Conservation (phyloP, 2,888 invertebrate genomes). For the Erpobdella octoculata region DNA sequence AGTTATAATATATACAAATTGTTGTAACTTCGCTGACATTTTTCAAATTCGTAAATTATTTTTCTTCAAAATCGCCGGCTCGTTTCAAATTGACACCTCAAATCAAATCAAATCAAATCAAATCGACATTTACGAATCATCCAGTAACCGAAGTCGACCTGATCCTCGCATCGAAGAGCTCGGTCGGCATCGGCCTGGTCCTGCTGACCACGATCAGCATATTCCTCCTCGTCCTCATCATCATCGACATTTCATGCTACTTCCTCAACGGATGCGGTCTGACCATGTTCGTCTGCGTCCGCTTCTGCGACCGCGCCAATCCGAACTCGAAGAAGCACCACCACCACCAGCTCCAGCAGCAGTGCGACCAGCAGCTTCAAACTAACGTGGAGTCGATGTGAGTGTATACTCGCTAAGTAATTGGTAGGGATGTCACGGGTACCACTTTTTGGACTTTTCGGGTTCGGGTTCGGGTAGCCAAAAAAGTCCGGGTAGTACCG, state of each 20-base stretch:
- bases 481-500: too few species aligned
- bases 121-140: too few species aligned
- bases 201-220: conserved; percentile 75
- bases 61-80: too few species aligned
- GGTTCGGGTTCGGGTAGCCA: too few species aligned
- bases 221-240: conserved; percentile 64
- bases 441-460: too few species aligned
- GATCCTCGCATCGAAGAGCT: conserved; percentile 10
- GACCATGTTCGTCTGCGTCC: conserved; percentile 46
- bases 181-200: conserved; percentile 57
- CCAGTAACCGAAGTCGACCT: conserved; percentile 21
- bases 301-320: conserved; percentile 31
- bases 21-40: too few species aligned
- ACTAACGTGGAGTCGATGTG: conserved; percentile 21
- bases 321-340: conserved; percentile 27
- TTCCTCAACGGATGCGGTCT: conserved; percentile 59
- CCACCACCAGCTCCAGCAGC: conserved; percentile 24
- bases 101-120: too few species aligned
- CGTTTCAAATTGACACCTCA: too few species aligned
- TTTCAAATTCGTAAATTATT: too few species aligned
- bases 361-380: conserved; percentile 22
- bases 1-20: too few species aligned
- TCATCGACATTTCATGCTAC: conserved; percentile 75
- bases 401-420: background rate
- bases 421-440: background rate